Conservation (phyloP, 2,113 vertebrate species). For the Paraplagusia blochii region DNA sequence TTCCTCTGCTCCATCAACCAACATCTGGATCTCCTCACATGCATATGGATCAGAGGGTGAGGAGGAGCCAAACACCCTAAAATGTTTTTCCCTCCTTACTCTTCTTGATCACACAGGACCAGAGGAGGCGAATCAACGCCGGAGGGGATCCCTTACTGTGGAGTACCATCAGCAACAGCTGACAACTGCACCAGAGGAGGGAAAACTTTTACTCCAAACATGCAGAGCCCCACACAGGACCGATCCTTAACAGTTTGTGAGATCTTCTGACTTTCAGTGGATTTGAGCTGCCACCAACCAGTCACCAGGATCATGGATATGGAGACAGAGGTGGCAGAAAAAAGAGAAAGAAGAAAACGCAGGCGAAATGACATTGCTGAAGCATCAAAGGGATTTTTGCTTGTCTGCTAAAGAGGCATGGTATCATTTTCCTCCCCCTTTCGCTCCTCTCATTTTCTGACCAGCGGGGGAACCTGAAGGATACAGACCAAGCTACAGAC, state of each 20-base stretch:
- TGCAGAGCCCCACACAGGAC: constrained; percentile 32
- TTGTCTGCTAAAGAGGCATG: constrained; percentile 41
- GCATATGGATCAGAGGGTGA: constrained; percentile 28
- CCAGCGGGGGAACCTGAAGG: constrained; percentile 50
- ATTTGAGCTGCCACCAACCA: constrained; percentile 32
- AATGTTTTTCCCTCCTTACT: constrained; percentile 12
- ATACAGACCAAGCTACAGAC: constrained; percentile 57
- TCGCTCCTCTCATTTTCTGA: constrained; percentile 36
- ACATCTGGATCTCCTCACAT: constrained; percentile 61
- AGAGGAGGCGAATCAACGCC: constrained; percentile 20
- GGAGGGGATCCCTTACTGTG: constrained; percentile 18
- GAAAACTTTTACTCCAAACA: constrained; percentile 45
- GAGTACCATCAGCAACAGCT: constrained; percentile 30
- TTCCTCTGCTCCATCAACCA: constrained; percentile 26
- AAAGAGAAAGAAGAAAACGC: constrained; percentile 33
- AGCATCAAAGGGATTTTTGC: constrained; percentile 38
- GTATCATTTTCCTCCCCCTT: constrained; percentile 14
- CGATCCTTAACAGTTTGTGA: constrained; percentile 5
- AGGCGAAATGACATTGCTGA: constrained; percentile 36
- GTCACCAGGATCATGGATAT: constrained; percentile 29
- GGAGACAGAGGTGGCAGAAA: constrained; percentile 33
- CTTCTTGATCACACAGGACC: constrained; percentile 37
- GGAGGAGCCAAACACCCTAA: constrained; percentile 3
- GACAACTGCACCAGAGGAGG: constrained; percentile 29
- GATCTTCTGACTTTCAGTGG: constrained; percentile 47